Conservation (phyloP, 2,797 vertebrate species). For the Pelodytes ibericus region DNA sequence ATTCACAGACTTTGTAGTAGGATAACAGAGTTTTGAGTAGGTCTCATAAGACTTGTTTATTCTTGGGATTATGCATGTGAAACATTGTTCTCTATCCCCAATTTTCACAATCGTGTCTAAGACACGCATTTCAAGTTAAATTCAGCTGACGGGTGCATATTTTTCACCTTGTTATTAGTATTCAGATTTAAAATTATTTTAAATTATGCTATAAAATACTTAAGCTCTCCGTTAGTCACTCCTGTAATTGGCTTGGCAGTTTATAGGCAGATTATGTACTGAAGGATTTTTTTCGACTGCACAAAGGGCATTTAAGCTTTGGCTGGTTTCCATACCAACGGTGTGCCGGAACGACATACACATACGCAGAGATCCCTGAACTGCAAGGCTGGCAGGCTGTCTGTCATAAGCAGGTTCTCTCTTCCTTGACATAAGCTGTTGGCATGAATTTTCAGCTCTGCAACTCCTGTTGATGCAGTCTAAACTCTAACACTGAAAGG, state of each 20-base stretch:
- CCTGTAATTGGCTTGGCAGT: slow-evolving; percentile 37
- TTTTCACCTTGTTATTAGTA: not conserved
- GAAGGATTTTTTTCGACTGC: slow-evolving; percentile 8
- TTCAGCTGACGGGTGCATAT: not conserved
- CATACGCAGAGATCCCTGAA: slow-evolving; percentile 50
- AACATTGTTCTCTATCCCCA: too few relatives aligned
- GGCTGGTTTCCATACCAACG: slow-evolving; percentile 55
- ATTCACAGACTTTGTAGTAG: too few relatives aligned
- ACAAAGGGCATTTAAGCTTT: slow-evolving; percentile 28
- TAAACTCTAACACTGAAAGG: slow-evolving; percentile 13
- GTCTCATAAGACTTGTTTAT: too few relatives aligned
- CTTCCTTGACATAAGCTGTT: slow-evolving; percentile 17
- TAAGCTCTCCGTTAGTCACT: slow-evolving; percentile 25
- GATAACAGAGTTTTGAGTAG: too few relatives aligned
- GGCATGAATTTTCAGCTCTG: slow-evolving; percentile 33
- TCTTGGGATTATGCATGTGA: too few relatives aligned
- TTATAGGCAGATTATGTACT: slow-evolving; percentile 20
- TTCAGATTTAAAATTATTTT: slow-evolving; percentile 12
- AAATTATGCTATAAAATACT: slow-evolving; percentile 22
- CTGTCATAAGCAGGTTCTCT: slow-evolving; percentile 25
- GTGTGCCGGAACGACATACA: not conserved
- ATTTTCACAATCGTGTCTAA: too few relatives aligned
- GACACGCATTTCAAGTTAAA: too few relatives aligned
- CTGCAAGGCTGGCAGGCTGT: slow-evolving; percentile 34
- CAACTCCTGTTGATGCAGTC: slow-evolving; percentile 51